These are phyloP conservation scores for Thecocarcelia acutangulata DNA, from an alignment of 2,888 invertebrate species.

Conservation along the genomic window DNA sequence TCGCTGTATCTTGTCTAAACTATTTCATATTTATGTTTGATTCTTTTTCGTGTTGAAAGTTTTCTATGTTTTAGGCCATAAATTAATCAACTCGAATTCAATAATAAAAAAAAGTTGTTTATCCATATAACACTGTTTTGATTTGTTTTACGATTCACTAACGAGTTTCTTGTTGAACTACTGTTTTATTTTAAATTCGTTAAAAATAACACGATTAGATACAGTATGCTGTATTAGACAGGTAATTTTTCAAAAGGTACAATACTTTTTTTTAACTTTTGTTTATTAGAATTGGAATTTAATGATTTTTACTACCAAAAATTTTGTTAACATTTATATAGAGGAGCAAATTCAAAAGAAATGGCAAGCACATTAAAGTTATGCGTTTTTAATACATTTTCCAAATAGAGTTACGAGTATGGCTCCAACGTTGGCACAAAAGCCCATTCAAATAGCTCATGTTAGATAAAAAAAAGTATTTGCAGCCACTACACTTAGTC, in stretches of 20 bases:
- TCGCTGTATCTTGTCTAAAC: neutral
- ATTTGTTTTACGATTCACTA: conserved; percentile 45
- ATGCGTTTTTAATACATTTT: too few relatives aligned
- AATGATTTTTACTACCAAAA: too few relatives aligned
- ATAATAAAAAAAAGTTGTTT: conserved; percentile 12
- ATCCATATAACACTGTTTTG: conserved; percentile 18
- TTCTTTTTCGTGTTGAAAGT: conserved; percentile 33
- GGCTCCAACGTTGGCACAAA: too few relatives aligned
- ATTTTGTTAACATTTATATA: too few relatives aligned
- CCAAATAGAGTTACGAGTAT: too few relatives aligned
- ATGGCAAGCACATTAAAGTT: too few relatives aligned
- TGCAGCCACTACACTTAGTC: too few relatives aligned
- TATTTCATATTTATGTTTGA: neutral
- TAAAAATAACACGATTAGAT: conserved; percentile 41
- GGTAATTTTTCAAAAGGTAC: neutral
- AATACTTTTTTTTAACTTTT: too few relatives aligned
- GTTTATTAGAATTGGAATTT: too few relatives aligned
- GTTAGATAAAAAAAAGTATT: too few relatives aligned
- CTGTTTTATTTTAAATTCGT: conserved; percentile 55
- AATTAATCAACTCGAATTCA: conserved; percentile 52
- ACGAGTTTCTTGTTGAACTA: conserved; percentile 53
- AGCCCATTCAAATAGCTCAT: too few relatives aligned
- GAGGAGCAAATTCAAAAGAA: too few relatives aligned
- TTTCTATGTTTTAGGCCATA: conserved; percentile 54
- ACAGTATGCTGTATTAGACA: neutral